phyloP scores from a whole-genome alignment of 2,113 vertebrate genomes.

The Plecotus auritus region DNA sequence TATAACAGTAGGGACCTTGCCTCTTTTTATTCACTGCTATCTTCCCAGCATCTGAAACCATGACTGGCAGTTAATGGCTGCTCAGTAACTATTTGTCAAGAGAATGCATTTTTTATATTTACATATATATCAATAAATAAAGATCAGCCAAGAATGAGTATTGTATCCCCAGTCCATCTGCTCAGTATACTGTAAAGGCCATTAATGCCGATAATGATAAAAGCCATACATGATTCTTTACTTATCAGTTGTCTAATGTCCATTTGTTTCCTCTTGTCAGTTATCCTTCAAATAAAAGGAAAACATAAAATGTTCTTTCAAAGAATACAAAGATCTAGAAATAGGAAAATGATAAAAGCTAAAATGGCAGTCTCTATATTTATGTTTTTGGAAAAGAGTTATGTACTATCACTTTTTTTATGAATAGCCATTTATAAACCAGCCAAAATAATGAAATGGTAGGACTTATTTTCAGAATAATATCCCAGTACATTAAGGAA shows the following conservation, averaged over 20 bases:
- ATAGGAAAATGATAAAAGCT: neutral
- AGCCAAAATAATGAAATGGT: neutral
- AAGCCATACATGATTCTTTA: neutral
- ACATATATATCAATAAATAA: neutral
- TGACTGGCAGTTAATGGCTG: neutral
- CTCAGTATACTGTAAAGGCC: neutral
- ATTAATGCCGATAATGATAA: neutral
- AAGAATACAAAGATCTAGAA: neutral
- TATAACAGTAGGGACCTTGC: neutral
- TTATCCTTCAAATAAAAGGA: neutral
- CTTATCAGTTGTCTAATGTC: neutral
- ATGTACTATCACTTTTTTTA: neutral
- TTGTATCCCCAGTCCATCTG: neutral
- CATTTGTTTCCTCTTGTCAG: neutral
- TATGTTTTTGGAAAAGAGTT: neutral
- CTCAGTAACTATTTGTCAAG: neutral
- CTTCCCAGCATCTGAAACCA: neutral
- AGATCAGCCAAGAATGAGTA: neutral
- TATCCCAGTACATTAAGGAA: neutral
- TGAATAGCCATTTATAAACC: neutral
- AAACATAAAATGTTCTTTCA: neutral
- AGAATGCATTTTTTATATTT: conserved; percentile 2
- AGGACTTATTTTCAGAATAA: neutral
- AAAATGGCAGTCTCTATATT: neutral
- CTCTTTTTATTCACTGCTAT: neutral